These are phyloP conservation scores for Ceraclea dissimilis DNA, from an alignment of 2,888 invertebrate genomes.

Conservation along the genomic window DNA sequence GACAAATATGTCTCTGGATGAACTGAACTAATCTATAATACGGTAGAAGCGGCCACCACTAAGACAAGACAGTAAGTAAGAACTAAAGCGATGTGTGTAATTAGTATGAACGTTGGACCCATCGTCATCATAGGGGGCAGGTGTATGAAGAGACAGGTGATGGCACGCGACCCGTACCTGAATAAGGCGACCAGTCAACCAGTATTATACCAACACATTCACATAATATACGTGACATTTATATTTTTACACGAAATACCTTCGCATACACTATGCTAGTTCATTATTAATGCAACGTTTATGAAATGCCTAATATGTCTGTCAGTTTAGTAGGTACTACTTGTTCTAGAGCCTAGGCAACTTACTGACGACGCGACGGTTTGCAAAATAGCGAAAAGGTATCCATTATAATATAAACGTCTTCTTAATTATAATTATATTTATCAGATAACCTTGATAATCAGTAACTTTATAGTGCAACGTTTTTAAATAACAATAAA, in stretches of 20 bases:
- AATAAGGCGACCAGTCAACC: background rate
- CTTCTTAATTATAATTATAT: no score
- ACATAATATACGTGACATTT: background rate
- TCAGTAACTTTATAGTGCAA: no score
- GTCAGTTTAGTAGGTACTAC: background rate
- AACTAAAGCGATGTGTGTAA: background rate
- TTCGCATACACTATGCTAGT: background rate
- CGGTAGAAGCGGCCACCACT: no score
- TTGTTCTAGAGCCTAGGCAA: no score
- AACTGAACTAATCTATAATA: no score
- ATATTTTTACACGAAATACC: background rate
- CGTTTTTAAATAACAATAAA: no score
- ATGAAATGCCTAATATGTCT: background rate
- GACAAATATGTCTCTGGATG: no score
- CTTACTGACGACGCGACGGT: no score
- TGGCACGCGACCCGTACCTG: slow-evolving; percentile 1
- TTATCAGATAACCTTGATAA: no score
- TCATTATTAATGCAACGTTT: background rate
- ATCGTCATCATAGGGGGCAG: slow-evolving; percentile 1
- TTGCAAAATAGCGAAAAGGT: no score
- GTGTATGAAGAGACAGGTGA: background rate
- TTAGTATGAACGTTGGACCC: background rate
- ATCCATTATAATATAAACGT: no score
- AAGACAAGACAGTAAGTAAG: no score
- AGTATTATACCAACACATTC: background rate